Base-by-base conservation (phyloP, 30 jellyfish, hydroid and myxozoan species). In the Cassiopea xamachana region DNA sequence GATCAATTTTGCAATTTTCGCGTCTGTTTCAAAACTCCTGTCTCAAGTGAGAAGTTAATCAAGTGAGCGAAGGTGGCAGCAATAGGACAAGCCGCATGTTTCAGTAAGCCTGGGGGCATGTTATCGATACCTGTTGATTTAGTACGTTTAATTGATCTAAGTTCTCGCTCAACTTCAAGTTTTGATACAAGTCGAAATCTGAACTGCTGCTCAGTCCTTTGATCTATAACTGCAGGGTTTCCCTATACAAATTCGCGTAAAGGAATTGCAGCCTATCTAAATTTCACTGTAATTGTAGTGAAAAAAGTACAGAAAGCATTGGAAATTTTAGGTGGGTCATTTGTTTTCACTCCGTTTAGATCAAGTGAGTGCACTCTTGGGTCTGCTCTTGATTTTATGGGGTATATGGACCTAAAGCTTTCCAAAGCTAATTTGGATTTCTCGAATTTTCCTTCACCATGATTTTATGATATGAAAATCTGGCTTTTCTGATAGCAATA, bases 101-200 rank as follows among this genome's bases (percentile, higher is more conserved):
- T 85, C 82, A 85, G 80, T 49, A 85, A 85, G 79, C 93, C 87
- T 51, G 93, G 90, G 80, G 89, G 90, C 87, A 85, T n/a, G 39
- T 85, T 85, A 80, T 85, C 89, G 62, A 85, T 73, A 45, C 93
- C 93, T 19, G 87, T 72, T 74, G 93, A 73, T 60, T 85, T 85
- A 15, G 87, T 85, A 27, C 78, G 69, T 62, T 85, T 73, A 46
- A 59, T 85, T 27, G 85, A 77, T 71, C 47, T 88, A 27, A 88
- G 92, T 15, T 77, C 91, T 68, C 69, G 77, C 49, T 88, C 75
- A 62, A 78, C 79, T 39, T 68, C 87, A 2, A 75, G 60, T 62
- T 15, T 75, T 76, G 84, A 87, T 27, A 75, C 39, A 39, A 80
- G 95, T 67, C 79, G 86, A 46, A 79, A 77, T 51, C 79, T 79